These are phyloP conservation scores for Drosophila sordidula DNA, from an alignment of 2,888 invertebrate species.

Conservation along the genomic window DNA sequence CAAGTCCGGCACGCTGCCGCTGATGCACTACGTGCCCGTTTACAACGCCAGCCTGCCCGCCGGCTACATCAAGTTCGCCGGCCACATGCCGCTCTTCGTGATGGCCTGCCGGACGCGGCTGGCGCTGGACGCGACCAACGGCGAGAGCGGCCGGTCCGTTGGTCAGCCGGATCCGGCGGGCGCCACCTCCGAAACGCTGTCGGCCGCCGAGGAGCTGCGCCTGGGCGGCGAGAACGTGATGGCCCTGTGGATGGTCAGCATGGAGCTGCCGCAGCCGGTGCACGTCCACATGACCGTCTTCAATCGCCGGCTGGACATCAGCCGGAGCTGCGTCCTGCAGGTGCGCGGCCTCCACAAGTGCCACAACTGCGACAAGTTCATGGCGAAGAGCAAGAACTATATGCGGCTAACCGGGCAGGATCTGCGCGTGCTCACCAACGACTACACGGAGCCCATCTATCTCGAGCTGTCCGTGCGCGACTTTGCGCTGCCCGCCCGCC, in stretches of 20 bases:
- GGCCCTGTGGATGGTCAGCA: slow-evolving; percentile 49
- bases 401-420: slow-evolving; percentile 46
- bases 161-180: too few species aligned
- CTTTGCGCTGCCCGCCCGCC: not conserved
- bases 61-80: not conserved
- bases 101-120: slow-evolving; percentile 45
- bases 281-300: slow-evolving; percentile 45
- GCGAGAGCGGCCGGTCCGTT: too few species aligned
- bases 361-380: slow-evolving; percentile 31
- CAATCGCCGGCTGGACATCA: slow-evolving; percentile 49
- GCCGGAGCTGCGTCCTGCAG: slow-evolving; percentile 36
- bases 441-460: slow-evolving; percentile 42
- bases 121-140: not conserved
- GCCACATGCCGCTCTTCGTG: slow-evolving; percentile 50
- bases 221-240: slow-evolving; percentile 25
- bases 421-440: slow-evolving; percentile 40
- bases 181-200: not conserved
- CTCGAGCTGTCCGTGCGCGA: slow-evolving; percentile 52
- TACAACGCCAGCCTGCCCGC: slow-evolving; percentile 18
- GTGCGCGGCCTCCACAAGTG: slow-evolving; percentile 37
- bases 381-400: slow-evolving; percentile 18
- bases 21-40: not conserved
- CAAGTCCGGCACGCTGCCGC: not conserved
- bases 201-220: not conserved
- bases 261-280: slow-evolving; percentile 26